Base-by-base conservation (phyloP, 2,797 vertebrate genomes). In the Spinus pinus region DNA sequence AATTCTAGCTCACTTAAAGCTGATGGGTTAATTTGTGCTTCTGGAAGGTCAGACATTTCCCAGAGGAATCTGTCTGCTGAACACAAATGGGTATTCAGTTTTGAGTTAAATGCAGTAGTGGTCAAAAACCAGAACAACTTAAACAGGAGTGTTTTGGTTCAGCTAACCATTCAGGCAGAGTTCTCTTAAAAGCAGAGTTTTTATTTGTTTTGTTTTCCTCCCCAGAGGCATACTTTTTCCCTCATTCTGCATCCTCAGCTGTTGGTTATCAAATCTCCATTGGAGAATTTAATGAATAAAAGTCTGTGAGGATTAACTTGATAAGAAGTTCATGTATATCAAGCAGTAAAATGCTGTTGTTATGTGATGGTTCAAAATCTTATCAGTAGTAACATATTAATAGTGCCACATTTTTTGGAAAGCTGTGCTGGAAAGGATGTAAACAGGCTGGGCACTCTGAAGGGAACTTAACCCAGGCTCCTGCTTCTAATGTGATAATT, bases 401-500 rank as follows among this genome's bases (percentile, higher is more conserved):
- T 92, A 96, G 95, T 91, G 88, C 57, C 86, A 94, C 58, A 71
- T 44, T 93, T 96, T 96, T 92, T 83, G 78, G 81, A 95, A 97
- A 41, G n/a, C 62, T 95, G 94, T 95, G 41, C 80, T 95, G 89
- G 92, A 95, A 95, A 94, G 94, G 90, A 91, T 96, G 60, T 94
- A 94, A 96, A 81, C 53, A 94, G 86, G 28, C 77, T 94, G 75
- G 90, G 80, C 61, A 92, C 39, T 39, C 70, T 81, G 65, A 83
- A 88, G 84, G 53, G 83, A 94, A 91, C 82, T 91, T 96, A 96
- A 94, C 81, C 56, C 69, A 61, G 54, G 35, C 37, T 74, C 14
- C 81, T 90, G 89, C 39, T 86, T 84, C 81, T 88, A 97, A 84
- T 94, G 92, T 44, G 81, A 94, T 96, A 96, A 94, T 97, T 97